Base-by-base conservation (phyloP, 1,140 invertebrate species). In the Cephus cinctus region DNA sequence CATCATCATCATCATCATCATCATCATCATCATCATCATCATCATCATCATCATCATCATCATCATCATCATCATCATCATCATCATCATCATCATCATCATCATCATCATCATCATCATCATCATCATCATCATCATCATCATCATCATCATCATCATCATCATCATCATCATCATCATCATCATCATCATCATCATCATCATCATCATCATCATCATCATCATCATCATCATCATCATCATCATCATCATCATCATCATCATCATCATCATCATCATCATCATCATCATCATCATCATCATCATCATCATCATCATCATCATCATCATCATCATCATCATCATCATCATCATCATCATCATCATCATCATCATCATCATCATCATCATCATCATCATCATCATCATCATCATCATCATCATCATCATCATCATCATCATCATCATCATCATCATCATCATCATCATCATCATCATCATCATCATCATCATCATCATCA, bases 181-280 rank as follows among this genome's bases (percentile, higher is more conserved):
- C 36, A n/a, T 39, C 50, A 16, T 48, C 46, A 25, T 43, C 52
- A 44, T 55, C 50, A 18, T 43, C 42, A 21, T 38, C 47, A 16
- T 25, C 40, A 11, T 39, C 41, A 3, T 16, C 48, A 22, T 54
- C 49, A 1, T 45, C 27, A 9, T 56, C 47, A 22, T 53, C 46
- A 15, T 48, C 43, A 2, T 54, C 35, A 11, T 52, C 40, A 3
- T 36, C 36, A 15, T 9, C 46, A 12, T 54, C 56, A 12, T 36
- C 48, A 16, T 23, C 31, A 23, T 52, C 35, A 5, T 57, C 44
- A 14, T 53, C 39, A 31, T 52, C 49, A 27, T 62, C 51, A 53
- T 51, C 6, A 22, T 49, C 2, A 4, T 23, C 18, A 34, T 23
- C 9, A 8, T 44, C n/a, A 23, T 47, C n/a, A n/a, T n/a, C n/a